A percentile compares a stretch with the other conserved stretches of the same genome.
phyloP scores from a whole-genome alignment of 2,113 vertebrate genomes.

The Electrona antarctica region DNA sequence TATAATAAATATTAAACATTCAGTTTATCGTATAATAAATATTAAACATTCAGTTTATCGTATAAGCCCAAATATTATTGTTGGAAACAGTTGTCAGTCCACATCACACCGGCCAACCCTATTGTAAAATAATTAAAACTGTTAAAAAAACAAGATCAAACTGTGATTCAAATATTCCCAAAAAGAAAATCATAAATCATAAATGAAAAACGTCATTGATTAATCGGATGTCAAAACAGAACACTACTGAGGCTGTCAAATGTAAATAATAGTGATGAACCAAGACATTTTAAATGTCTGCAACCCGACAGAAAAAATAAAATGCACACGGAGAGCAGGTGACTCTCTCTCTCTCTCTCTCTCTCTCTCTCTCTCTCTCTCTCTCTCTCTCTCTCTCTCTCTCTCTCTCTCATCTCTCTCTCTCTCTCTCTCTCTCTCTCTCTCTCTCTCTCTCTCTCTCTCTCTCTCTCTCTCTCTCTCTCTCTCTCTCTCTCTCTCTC shows the following conservation, averaged over 20 bases:
- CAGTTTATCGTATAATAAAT: too few relatives aligned
- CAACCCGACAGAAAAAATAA: conserved; percentile 84
- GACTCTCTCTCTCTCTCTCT: conserved; percentile 74
- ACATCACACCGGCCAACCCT: conserved; percentile 20
- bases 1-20: not conserved
- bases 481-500: conserved; percentile 69
- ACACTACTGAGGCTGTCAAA: too few relatives aligned
- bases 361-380: too few relatives aligned
- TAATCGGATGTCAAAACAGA: conserved; percentile 35
- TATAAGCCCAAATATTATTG: conserved; percentile 60
- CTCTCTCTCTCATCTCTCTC: conserved; percentile 35
- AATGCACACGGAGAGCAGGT: conserved; percentile 77
- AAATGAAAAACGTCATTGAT: conserved; percentile 62
- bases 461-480: conserved; percentile 41
- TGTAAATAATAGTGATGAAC: conserved; percentile 67
- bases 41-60: too few relatives aligned
- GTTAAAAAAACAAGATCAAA: conserved; percentile 66
- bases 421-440: conserved; percentile 64
- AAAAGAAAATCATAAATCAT: conserved; percentile 78
- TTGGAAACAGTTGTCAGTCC: conserved; percentile 88
- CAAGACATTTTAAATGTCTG: conserved; percentile 84
- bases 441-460: conserved; percentile 64
- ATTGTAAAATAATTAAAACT: conserved; percentile 74
- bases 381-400: conserved; percentile 71
- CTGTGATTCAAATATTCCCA: conserved; percentile 59